Evolutionary conservation across 2,797 vertebrate genomes (phyloP).

Genomic region (Gymnothorax reevesii): DNA sequence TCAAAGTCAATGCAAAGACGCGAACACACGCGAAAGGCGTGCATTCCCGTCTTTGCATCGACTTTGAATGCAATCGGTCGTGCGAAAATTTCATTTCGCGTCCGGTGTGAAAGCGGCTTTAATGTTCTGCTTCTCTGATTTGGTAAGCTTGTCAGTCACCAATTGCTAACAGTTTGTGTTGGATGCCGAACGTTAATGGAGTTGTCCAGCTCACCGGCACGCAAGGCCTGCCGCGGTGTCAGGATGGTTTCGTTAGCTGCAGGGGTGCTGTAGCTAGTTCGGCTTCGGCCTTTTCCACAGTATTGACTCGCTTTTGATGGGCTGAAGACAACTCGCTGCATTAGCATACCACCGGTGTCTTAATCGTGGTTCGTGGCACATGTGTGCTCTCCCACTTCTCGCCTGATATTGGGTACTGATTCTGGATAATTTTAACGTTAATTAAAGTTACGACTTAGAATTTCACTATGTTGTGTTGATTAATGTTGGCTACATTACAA

Average conservation of each 20-base stretch:
- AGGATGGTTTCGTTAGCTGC: constrained; percentile 6
- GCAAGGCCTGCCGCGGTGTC: constrained; percentile 31
- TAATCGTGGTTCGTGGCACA: too few relatives aligned
- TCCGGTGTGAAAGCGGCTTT: too few relatives aligned
- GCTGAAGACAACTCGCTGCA: background rate
- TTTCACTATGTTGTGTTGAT: background rate
- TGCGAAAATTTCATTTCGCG: too few relatives aligned
- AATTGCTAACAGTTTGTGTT: background rate
- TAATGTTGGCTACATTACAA: background rate
- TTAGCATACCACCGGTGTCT: constrained; percentile 7
- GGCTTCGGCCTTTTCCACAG: constrained; percentile 12
- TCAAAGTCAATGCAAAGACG: too few relatives aligned
- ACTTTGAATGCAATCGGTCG: too few relatives aligned
- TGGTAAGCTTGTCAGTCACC: background rate
- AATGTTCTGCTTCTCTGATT: background rate
- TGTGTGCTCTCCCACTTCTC: background rate
- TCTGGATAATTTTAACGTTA: background rate
- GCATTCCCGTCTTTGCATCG: too few relatives aligned
- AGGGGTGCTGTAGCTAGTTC: background rate
- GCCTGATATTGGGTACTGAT: background rate
- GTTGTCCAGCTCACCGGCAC: background rate
- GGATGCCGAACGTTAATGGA: background rate
- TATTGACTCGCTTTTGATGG: background rate
- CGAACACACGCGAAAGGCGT: too few relatives aligned
- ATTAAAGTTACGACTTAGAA: background rate